Evolutionary conservation across 2,113 vertebrate species (phyloP).

Genomic region (Tylochromis polylepis): DNA sequence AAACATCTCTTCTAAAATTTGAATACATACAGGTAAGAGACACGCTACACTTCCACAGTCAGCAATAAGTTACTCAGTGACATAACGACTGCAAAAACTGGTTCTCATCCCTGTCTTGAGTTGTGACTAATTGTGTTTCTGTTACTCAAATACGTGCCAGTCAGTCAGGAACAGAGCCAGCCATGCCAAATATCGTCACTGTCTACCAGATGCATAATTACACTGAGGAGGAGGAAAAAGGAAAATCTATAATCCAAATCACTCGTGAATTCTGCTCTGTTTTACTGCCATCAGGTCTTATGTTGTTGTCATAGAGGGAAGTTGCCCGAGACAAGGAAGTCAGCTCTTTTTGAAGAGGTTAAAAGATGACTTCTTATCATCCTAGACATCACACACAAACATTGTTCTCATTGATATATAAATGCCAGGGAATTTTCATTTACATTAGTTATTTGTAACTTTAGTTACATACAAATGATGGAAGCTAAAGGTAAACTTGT

Average conservation of each 20-base stretch:
- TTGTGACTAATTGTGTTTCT: background rate
- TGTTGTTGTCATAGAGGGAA: background rate
- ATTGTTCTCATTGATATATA: background rate
- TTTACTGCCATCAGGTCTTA: background rate
- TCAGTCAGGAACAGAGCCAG: background rate
- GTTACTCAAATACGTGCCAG: background rate
- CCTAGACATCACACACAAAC: background rate
- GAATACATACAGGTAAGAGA: background rate
- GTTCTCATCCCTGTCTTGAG: background rate
- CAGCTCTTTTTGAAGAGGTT: background rate
- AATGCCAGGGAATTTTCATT: background rate
- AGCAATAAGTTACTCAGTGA: background rate
- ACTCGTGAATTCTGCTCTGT: background rate
- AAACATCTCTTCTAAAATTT: background rate
- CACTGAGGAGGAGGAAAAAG: background rate
- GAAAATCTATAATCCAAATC: background rate
- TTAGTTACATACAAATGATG: background rate
- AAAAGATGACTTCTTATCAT: background rate
- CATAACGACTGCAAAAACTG: background rate
- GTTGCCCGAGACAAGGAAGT: background rate
- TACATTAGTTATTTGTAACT: background rate
- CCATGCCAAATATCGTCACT: background rate
- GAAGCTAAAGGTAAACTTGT: background rate
- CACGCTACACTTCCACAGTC: background rate
- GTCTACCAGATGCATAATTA: background rate